phyloP scores from a whole-genome alignment of 2,888 invertebrate genomes.

The Rhamnusium bicolor region DNA sequence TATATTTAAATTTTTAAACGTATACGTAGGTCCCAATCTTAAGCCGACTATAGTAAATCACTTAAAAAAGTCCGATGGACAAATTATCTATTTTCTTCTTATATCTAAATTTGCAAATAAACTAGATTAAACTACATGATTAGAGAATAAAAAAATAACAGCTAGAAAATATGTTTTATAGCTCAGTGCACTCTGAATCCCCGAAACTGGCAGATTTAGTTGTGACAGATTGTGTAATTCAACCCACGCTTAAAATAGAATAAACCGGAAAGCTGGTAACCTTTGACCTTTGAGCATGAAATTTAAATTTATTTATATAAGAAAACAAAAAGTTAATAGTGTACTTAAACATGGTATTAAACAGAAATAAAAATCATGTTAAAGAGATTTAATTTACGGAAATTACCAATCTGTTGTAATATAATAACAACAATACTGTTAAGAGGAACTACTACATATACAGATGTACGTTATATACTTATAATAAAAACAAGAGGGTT shows the following conservation, averaged over 20 bases:
- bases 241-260: neutral
- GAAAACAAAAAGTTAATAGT: neutral
- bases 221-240: neutral
- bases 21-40: no score
- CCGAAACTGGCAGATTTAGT: neutral
- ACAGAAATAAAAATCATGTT: neutral
- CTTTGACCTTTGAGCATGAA: neutral
- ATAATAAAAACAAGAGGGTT: neutral
- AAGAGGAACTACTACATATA: no score
- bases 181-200: neutral
- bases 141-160: no score
- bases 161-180: neutral
- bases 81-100: no score
- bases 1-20: no score
- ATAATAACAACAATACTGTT: neutral
- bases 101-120: no score
- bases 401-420: neutral
- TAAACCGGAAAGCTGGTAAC: neutral
- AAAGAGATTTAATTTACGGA: neutral
- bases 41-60: no score
- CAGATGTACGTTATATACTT: no score
- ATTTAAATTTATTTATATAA: neutral
- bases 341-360: neutral
- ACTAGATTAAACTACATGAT: no score
- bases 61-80: no score